Evolutionary conservation across 1,140 invertebrate genomes (phyloP), one percentile per base, ranked within the genome.

Genomic region (Calliopsis andreniformis): DNA sequence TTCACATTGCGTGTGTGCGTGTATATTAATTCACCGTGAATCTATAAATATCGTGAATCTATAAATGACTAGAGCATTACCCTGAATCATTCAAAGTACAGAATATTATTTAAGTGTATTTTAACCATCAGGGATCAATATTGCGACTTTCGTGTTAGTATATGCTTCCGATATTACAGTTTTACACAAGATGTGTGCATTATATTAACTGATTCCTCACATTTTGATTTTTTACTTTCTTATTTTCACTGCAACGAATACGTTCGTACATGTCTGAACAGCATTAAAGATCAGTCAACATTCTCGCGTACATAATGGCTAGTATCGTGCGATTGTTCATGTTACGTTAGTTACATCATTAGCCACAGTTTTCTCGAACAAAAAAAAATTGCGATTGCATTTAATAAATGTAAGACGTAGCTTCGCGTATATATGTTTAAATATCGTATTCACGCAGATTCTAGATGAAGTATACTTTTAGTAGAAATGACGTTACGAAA

Each of bases 301-400:
- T 20, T 56, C 79, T 83, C 61, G 67, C 64, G 35, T 79, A 70
- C 51, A 69, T 66, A 70, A 61, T 83, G 69, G 81, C 76, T 83
- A 82, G 76, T 83, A 78, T 75, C 72, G 81, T 82, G 80, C 69
- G 73, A 69, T 69, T 69, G 78, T 42, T 75, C 64, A 45, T 79
- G 47, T 64, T 53, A 42, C 47, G 64, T 59, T 75, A 78, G 7
- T 73, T 66, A 73, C 28, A 73, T 56, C 42, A 28, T 58, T 75
- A 75, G 62, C 62, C 61, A 66, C 45, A 67, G 45, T 56, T 55
- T 25, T 45, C 47, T 18, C n/a, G n/a, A n/a, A n/a, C n/a, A n/a
- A n/a, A 56, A 66, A 28, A 42, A 72, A 82, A 77, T 23, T 35
- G 42, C 39, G 55, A 51, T 45, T 45, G 18, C 35, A 59, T 47